phyloP scores from a whole-genome alignment of 1,140 invertebrate species.

The Ips typographus region DNA sequence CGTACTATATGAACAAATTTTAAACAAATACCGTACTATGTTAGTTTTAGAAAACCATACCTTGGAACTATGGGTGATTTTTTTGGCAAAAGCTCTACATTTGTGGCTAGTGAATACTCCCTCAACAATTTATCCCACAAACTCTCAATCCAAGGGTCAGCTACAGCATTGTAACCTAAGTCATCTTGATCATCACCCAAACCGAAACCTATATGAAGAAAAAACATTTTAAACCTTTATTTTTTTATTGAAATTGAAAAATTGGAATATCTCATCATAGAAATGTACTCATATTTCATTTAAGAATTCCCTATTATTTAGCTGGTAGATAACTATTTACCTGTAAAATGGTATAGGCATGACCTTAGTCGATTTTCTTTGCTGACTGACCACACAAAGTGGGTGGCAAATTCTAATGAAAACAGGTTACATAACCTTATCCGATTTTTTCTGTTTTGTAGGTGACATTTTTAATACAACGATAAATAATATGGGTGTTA shows the following conservation, averaged over 20 bases:
- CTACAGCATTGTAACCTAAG: constrained; percentile 1
- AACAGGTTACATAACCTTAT: constrained; percentile 19
- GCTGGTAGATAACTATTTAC: too few relatives aligned
- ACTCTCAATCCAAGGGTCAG: constrained; percentile 1
- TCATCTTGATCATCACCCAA: constrained; percentile 2
- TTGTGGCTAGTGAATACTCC: neutral
- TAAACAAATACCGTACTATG: neutral
- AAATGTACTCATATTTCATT: too few relatives aligned
- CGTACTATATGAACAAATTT: neutral
- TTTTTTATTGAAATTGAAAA: too few relatives aligned
- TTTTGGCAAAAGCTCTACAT: neutral
- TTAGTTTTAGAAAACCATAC: neutral
- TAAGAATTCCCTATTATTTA: too few relatives aligned
- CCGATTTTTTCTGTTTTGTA: constrained; percentile 24
- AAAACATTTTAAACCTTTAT: too few relatives aligned
- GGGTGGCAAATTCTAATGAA: too few relatives aligned
- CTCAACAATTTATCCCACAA: neutral
- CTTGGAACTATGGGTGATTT: neutral
- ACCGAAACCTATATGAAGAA: neutral
- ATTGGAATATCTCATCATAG: too few relatives aligned
- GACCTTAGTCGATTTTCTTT: too few relatives aligned
- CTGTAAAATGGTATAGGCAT: too few relatives aligned
- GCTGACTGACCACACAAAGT: too few relatives aligned
- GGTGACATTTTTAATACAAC: constrained; percentile 28
- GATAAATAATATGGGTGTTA: constrained; percentile 29